Base-by-base conservation (phyloP, 1,140 invertebrate genomes). In the Glossosoma conforme region DNA sequence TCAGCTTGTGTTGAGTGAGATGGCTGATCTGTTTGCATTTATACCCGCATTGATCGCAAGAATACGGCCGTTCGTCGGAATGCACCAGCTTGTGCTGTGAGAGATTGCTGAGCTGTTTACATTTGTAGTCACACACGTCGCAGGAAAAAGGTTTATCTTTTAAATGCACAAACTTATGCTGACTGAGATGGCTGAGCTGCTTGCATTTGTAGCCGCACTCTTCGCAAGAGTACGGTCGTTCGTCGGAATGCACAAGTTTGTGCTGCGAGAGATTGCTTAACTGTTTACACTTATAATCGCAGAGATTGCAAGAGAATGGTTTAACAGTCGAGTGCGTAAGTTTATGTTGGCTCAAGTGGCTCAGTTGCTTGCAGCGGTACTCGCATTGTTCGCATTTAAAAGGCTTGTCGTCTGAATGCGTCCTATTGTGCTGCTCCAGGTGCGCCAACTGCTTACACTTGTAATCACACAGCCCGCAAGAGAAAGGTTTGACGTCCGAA, bases 1-100 rank as follows among this genome's bases (percentile, higher is more conserved):
- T 74, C 15, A 71, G 68, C 15, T 70, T 74, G 48, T 75, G 74
- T 28, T 72, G 68, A 48, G 74, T 74, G 4, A 76, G 58, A 4
- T 71, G 72, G 44, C 69, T 74, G 9, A 67, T 60, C 17, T 66
- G 60, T 41, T 71, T 74, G 48, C 74, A 75, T 0, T 68, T 70
- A 43, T 73, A 69, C 0, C 72, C 71, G 42, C 73, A 75, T 0
- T 40, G 11, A 4, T 24, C 44, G 33, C 51, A 53, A 4, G 51
- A 20, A 20, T 37, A 44, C 1, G 50, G 50, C 32, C 25, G 36
- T 46, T 11, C 28, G 28, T 18, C 17, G 21, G 25, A 28, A 8
- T 28, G 6, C 25, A 46, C 38, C 13, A 46, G 18, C 21, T 37
- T 21, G 10, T 46, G 44, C 22, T 46, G 36, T 21, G 24, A 37